Evolutionary conservation across 1,140 invertebrate species (phyloP).

Genomic region (Eulimnadia texana): DNA sequence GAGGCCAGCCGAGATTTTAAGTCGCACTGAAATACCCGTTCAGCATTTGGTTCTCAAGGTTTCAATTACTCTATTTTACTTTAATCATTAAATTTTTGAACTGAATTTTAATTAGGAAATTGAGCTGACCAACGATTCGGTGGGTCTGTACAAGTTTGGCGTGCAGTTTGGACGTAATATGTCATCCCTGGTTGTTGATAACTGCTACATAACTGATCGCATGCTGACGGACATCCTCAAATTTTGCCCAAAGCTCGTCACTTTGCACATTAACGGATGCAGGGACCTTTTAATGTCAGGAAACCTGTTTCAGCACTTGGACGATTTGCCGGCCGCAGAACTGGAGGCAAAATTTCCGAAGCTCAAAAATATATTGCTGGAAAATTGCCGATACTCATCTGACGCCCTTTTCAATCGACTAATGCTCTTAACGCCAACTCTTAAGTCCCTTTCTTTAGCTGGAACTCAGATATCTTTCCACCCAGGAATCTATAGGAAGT

Average conservation of each 20-base stretch:
- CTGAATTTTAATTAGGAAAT: background rate
- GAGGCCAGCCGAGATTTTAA: conserved; percentile 33
- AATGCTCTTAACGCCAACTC: conserved; percentile 38
- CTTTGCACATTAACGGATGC: conserved; percentile 43
- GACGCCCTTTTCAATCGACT: conserved; percentile 51
- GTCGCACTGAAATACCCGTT: conserved; percentile 27
- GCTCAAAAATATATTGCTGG: conserved; percentile 41
- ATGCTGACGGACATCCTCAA: conserved; percentile 40
- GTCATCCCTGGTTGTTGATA: conserved; percentile 33
- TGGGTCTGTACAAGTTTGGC: conserved; percentile 22
- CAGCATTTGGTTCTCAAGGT: background rate
- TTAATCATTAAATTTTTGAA: background rate
- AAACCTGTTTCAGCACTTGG: conserved; percentile 40
- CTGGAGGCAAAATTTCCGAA: conserved; percentile 36
- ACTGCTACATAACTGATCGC: conserved; percentile 45
- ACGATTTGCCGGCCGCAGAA: conserved; percentile 30
- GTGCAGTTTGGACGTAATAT: conserved; percentile 2
- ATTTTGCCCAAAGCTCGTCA: conserved; percentile 37
- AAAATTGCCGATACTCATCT: conserved; percentile 49
- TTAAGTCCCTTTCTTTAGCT: conserved; percentile 44
- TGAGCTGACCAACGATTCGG: conserved; percentile 32
- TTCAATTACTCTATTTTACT: background rate
- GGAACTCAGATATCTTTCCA: conserved; percentile 52
- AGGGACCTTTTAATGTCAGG: conserved; percentile 56
- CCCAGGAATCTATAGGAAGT: conserved; percentile 43